Conservation (phyloP, 2,113 vertebrate species). For the Neodon shergylaensis region DNA sequence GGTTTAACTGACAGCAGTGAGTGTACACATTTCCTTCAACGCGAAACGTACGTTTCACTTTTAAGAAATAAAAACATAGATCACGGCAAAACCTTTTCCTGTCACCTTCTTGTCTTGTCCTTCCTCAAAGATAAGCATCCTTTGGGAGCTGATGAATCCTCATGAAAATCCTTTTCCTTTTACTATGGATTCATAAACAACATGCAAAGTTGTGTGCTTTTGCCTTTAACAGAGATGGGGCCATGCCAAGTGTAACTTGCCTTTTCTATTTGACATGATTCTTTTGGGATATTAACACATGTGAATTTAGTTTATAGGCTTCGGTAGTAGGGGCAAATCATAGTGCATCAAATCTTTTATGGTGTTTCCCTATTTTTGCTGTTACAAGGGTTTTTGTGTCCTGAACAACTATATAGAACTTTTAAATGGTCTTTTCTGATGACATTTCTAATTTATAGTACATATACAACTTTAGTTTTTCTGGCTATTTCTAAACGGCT, state of each 20-base stretch:
- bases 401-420: neutral
- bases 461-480: neutral
- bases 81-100: neutral
- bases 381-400: neutral
- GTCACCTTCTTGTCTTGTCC: neutral
- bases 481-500: neutral
- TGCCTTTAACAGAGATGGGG: neutral
- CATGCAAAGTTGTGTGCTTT: neutral
- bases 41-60: conserved; percentile 20
- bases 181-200: neutral
- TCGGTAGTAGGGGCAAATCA: neutral
- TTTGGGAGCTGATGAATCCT: neutral
- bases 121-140: neutral
- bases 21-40: neutral
- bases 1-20: neutral
- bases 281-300: conserved; percentile 14
- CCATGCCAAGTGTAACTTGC: neutral
- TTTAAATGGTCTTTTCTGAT: neutral
- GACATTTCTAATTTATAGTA: conserved; percentile 20
- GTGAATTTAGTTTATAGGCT: neutral
- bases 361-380: neutral
- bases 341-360: neutral
- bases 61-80: conserved; percentile 5
- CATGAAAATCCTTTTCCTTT: neutral
- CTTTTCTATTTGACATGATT: neutral